Conservation (phyloP, 2,113 vertebrate genomes). For the Ctenodactylus gundi region DNA sequence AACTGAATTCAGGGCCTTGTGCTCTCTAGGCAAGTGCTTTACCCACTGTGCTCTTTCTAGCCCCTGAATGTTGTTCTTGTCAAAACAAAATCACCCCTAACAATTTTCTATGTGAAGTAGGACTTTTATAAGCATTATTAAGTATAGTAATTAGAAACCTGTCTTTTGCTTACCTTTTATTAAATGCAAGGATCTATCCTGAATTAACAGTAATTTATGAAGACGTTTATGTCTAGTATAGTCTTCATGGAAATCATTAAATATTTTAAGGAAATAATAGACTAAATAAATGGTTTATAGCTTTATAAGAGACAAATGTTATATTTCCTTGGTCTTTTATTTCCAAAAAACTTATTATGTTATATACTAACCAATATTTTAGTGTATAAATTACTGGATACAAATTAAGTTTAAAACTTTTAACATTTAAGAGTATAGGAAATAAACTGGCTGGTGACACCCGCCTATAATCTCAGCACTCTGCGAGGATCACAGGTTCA, state of each 20-base stretch:
- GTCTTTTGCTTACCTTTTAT: neutral
- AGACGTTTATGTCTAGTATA: neutral
- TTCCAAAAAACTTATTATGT: neutral
- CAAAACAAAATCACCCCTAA: constrained; percentile 13
- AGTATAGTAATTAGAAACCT: neutral
- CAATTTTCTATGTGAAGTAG: constrained; percentile 9
- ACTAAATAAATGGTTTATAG: neutral
- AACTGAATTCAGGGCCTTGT: no score
- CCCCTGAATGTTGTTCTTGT: constrained; percentile 20
- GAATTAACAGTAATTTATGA: constrained; percentile 37
- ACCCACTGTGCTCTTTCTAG: no score
- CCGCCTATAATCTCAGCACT: no score
- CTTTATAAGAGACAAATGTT: neutral
- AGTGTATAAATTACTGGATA: neutral
- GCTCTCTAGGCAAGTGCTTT: no score
- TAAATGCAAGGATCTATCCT: neutral
- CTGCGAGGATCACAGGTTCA: no score
- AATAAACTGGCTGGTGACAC: no score
- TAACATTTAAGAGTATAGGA: neutral
- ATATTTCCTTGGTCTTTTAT: neutral
- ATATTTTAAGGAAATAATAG: neutral
- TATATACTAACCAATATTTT: constrained; percentile 23
- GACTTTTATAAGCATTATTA: constrained; percentile 30
- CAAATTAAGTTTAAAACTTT: neutral
- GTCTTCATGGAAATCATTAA: neutral